phyloP scores from a whole-genome alignment of 2,113 vertebrate genomes.

The Caranx ignobilis region DNA sequence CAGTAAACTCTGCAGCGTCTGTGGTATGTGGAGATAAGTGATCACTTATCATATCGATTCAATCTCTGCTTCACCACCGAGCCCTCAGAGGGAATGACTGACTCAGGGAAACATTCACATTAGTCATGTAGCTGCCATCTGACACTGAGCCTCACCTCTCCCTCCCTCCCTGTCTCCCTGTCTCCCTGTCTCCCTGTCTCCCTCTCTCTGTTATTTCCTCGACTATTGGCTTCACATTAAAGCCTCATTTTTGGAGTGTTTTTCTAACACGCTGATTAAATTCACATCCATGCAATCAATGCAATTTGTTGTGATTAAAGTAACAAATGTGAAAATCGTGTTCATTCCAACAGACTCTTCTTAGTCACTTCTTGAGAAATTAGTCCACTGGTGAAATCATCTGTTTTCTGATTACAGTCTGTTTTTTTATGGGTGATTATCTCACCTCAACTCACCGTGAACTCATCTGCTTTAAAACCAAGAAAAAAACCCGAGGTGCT shows the following conservation, averaged over 20 bases:
- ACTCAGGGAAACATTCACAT: conserved; percentile 57
- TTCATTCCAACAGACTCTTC: background rate
- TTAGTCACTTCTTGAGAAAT: background rate
- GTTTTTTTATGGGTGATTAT: background rate
- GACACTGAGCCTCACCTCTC: conserved; percentile 29
- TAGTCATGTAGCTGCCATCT: conserved; percentile 57
- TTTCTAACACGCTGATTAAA: conserved; percentile 8
- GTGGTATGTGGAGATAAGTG: conserved; percentile 36
- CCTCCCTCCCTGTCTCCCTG: background rate
- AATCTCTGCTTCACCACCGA: conserved; percentile 28
- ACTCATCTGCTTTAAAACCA: background rate
- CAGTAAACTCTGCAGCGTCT: conserved; percentile 6
- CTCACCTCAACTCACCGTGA: conserved; percentile 23
- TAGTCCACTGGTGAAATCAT: background rate
- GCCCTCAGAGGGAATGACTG: conserved; percentile 53
- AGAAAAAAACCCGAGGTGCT: background rate
- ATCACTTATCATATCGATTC: conserved; percentile 47
- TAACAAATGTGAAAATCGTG: background rate
- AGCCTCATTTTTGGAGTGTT: background rate
- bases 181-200: background rate
- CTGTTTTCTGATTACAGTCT: background rate
- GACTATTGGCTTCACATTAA: conserved; percentile 53
- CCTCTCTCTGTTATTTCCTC: conserved; percentile 12
- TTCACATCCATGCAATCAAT: conserved; percentile 13
- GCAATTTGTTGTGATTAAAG: conserved; percentile 12